Evolutionary conservation across 2,797 vertebrate species (phyloP), one percentile per base, ranked within the genome.

Genomic region (Eospalax fontanierii): DNA sequence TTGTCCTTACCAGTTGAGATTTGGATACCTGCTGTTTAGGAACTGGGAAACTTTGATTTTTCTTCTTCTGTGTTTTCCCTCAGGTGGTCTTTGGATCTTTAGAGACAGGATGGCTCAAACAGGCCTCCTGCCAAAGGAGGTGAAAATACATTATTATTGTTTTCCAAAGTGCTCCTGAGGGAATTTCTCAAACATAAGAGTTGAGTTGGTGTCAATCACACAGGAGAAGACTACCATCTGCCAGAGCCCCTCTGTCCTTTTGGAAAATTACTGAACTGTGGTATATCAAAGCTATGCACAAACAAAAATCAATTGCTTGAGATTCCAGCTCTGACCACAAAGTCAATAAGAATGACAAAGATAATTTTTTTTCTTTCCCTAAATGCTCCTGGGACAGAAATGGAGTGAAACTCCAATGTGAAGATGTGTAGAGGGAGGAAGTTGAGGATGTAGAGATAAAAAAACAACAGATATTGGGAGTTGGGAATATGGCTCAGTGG

Each of bases 311-410:
- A 96, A 95, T 97, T 22, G 91, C 81, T 94, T 73, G 65, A 95
- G 93, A 95, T 94, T 93, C 91, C 94, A 96, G 28, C 89, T 95
- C 94, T 90, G 95, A 96, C 97, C 97, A 75, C 91, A 96, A 91
- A 97, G 96, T 97, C 96, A 97, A 95, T 97, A 96, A 91, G 74
- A 96, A 79, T 95, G 95, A 96, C 97, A 96, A 96, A 87, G 93
- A 96, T 89, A 95, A 96, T 96, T 97, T 87, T 97, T n/a, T 68
- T 79, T 96, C 89, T 97, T 95, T 14, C 46, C 59, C 90, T 87
- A 97, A 97, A 92, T 82, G 87, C 84, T 96, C 68, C 93, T 85
- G 74, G 76, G 94, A 89, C 84, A 85, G 35, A 96, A 95, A 93
- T 83, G 78, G 76, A 89, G 76, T n/a, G 43, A 88, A 91, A 63